These are phyloP conservation scores for Plagodis dolabraria DNA, from an alignment of 2,888 invertebrate species.

Conservation along the genomic window DNA sequence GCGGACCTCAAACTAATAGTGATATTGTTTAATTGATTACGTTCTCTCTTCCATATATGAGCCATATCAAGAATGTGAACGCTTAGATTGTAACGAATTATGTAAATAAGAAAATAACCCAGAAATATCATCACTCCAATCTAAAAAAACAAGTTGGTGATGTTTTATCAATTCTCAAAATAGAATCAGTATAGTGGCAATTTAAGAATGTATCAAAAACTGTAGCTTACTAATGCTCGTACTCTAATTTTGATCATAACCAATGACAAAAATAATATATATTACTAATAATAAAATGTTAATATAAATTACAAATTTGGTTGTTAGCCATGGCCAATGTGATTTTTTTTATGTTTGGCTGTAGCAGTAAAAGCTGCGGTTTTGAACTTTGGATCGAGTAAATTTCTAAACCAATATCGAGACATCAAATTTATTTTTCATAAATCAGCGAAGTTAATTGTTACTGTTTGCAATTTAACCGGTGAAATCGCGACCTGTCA, in stretches of 20 bases:
- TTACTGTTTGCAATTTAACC: no score
- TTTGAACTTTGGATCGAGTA: no score
- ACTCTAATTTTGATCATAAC: conserved; percentile 68
- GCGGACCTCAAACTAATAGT: conserved; percentile 6
- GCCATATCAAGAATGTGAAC: conserved; percentile 78
- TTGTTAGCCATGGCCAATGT: conserved; percentile 42
- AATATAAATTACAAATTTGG: conserved; percentile 11
- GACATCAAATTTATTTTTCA: no score
- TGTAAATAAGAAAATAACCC: conserved; percentile 78
- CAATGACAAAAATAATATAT: conserved; percentile 36
- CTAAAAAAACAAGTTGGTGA: conserved; percentile 43
- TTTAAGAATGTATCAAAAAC: conserved; percentile 12
- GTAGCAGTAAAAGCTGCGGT: no score
- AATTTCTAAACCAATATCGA: no score
- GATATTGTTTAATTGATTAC: conserved; percentile 13
- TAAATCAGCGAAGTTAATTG: no score
- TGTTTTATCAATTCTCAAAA: background rate
- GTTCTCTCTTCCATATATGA: conserved; percentile 50
- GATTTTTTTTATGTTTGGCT: conserved; percentile 29
- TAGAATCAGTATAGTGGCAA: conserved; percentile 6
- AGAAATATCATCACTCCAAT: conserved; percentile 84
- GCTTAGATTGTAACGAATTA: conserved; percentile 74
- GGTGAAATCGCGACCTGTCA: no score
- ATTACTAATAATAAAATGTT: conserved; percentile 7
- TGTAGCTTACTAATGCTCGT: conserved; percentile 67